phyloP scores from a whole-genome alignment of 2,888 invertebrate genomes.

The Pandemis heparana region DNA sequence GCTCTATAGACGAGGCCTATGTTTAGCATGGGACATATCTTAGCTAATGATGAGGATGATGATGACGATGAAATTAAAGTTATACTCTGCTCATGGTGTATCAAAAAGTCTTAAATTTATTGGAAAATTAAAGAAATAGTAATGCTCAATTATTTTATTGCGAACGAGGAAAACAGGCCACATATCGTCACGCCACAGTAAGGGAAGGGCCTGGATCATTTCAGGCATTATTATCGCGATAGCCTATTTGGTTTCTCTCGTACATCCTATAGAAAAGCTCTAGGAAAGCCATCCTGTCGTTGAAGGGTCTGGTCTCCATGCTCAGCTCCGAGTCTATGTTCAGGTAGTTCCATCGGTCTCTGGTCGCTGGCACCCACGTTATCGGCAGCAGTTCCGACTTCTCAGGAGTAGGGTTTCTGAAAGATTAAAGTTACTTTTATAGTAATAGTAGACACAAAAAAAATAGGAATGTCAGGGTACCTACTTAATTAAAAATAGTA shows the following conservation, averaged over 20 bases:
- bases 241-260: slow-evolving; percentile 10
- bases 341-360: slow-evolving; percentile 29
- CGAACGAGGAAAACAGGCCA: too few species aligned
- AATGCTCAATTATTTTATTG: too few species aligned
- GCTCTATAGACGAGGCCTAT: too few species aligned
- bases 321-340: slow-evolving; percentile 34
- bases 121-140: too few species aligned
- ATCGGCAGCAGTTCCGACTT: slow-evolving; percentile 36
- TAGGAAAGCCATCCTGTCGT: slow-evolving; percentile 39
- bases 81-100: too few species aligned
- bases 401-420: slow-evolving; percentile 1
- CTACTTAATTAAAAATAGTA: too few species aligned
- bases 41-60: too few species aligned
- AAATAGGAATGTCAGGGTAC: neutral
- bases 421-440: neutral
- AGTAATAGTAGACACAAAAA: neutral
- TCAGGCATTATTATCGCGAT: neutral
- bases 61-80: too few species aligned
- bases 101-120: too few species aligned
- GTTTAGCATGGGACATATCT: too few species aligned
- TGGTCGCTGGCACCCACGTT: slow-evolving; percentile 35
- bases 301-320: slow-evolving; percentile 35
- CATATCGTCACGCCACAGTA: too few species aligned
- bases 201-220: too few species aligned
- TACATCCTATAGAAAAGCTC: slow-evolving; percentile 9